Conservation (phyloP, 2,113 vertebrate genomes). For the Prochilodus magdalenae region DNA sequence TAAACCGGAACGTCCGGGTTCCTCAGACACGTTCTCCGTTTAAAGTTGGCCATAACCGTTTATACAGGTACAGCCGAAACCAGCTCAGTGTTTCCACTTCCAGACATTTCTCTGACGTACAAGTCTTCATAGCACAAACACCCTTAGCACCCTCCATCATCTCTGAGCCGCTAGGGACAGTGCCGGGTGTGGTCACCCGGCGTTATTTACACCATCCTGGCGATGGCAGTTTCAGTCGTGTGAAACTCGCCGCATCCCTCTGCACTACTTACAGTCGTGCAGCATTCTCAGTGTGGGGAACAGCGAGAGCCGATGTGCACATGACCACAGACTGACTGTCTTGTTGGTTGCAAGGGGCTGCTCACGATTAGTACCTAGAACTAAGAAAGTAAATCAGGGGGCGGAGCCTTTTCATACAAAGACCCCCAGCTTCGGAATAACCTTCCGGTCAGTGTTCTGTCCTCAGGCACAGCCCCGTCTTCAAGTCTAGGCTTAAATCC, state of each 20-base stretch:
- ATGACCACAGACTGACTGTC: too few relatives aligned
- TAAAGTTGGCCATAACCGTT: background rate
- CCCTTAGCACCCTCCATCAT: background rate
- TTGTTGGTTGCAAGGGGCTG: too few relatives aligned
- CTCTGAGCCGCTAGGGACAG: background rate
- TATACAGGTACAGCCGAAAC: background rate
- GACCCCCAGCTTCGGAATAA: too few relatives aligned
- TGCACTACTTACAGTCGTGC: conserved; percentile 15
- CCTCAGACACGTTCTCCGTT: background rate
- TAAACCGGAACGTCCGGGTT: background rate
- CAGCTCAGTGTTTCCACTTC: background rate
- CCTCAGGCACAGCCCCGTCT: too few relatives aligned
- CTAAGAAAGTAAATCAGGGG: too few relatives aligned
- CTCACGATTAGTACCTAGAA: too few relatives aligned
- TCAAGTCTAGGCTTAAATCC: too few relatives aligned
- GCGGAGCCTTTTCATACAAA: too few relatives aligned
- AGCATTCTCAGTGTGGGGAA: background rate
- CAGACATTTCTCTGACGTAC: background rate
- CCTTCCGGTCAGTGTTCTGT: too few relatives aligned
- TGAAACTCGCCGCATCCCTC: background rate
- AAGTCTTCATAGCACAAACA: background rate
- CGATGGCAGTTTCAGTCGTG: background rate
- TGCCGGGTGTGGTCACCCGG: background rate
- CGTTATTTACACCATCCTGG: background rate
- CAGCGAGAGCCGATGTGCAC: background rate